These are phyloP conservation scores for Achlya flavicornis DNA, from an alignment of 2,888 invertebrate species.

Conservation along the genomic window DNA sequence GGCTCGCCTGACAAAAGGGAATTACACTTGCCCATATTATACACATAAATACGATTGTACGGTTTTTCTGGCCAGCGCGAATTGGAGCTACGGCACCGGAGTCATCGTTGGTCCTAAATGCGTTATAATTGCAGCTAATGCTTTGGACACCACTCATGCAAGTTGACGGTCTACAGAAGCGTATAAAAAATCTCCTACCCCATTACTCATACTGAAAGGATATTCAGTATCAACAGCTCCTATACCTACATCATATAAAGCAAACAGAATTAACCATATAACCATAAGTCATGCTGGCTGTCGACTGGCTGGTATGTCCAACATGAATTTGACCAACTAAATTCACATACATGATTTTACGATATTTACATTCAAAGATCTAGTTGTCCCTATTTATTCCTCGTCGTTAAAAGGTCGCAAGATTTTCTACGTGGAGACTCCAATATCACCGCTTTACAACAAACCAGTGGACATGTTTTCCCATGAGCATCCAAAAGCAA, in stretches of 20 bases:
- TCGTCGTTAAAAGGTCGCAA: not conserved
- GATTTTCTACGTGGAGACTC: not conserved
- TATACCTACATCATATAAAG: not conserved
- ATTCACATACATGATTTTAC: not conserved
- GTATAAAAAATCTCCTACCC: not conserved
- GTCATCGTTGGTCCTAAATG: not conserved
- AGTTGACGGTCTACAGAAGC: not conserved
- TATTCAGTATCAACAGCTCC: not conserved
- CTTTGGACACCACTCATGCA: not conserved
- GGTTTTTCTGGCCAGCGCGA: no score
- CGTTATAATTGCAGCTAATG: not conserved
- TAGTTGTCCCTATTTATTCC: not conserved
- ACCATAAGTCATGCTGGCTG: not conserved
- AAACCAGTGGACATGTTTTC: not conserved
- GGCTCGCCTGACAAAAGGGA: not conserved
- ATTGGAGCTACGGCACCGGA: not conserved
- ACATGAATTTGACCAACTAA: not conserved
- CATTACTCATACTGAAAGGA: not conserved
- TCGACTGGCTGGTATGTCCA: no score
- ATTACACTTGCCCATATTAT: not conserved
- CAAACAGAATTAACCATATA: not conserved
- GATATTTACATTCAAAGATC: not conserved
- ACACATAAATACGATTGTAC: not conserved
- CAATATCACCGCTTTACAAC: not conserved
- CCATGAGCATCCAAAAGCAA: not conserved